phyloP scores from a whole-genome alignment of 2,113 vertebrate genomes.

The Macquaria ambigua region DNA sequence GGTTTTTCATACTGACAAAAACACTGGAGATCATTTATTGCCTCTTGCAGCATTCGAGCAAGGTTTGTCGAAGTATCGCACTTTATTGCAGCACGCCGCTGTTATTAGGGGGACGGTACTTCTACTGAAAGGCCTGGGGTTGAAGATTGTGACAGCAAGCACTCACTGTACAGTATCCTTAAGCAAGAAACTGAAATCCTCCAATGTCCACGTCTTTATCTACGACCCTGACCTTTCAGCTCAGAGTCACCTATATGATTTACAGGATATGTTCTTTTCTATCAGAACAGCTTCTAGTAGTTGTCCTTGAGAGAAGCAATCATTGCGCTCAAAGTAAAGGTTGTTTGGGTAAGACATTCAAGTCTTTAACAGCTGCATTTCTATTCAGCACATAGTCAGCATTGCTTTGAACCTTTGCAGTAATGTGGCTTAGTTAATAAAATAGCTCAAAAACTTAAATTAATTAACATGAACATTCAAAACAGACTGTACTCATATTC shows the following conservation, averaged over 20 bases:
- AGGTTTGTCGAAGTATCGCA: slow-evolving; percentile 17
- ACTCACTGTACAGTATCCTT: background rate
- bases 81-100: slow-evolving; percentile 16
- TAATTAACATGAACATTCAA: background rate
- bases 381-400: slow-evolving; percentile 7
- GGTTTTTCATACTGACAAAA: slow-evolving; percentile 16
- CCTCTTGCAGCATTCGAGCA: slow-evolving; percentile 7
- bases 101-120: background rate
- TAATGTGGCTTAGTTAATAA: background rate
- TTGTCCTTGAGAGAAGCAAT: slow-evolving; percentile 30
- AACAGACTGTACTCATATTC: background rate
- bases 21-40: background rate
- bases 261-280: slow-evolving; percentile 13
- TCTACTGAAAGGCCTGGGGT: slow-evolving; percentile 10
- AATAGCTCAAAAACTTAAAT: background rate
- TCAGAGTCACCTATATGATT: background rate
- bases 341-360: background rate
- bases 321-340: slow-evolving; percentile 21
- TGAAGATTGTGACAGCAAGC: slow-evolving; percentile 25
- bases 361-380: slow-evolving; percentile 10
- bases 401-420: background rate
- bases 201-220: background rate
- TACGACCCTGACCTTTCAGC: background rate
- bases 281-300: background rate
- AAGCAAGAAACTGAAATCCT: slow-evolving; percentile 6